Conservation (phyloP, 2,888 invertebrate species). For the Drosophila eohydei region DNA sequence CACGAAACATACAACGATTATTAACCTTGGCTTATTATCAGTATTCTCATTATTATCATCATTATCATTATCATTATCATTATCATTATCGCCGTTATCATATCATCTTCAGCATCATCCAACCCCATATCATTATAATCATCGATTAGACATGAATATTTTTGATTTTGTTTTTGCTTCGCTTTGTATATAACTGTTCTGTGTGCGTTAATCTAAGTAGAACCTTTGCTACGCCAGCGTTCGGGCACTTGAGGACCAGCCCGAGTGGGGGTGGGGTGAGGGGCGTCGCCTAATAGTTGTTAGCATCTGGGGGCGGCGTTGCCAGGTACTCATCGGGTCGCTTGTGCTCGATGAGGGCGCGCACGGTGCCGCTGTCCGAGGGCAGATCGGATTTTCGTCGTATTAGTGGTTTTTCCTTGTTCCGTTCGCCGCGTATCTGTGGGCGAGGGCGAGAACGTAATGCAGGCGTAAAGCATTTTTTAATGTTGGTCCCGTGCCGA, state of each 20-base stretch:
- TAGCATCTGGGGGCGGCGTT: slow-evolving; percentile 93
- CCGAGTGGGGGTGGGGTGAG: slow-evolving; percentile 20
- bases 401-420: slow-evolving; percentile 94
- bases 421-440: slow-evolving; percentile 86
- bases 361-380: slow-evolving; percentile 95
- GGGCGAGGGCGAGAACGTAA: slow-evolving; percentile 61
- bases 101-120: slow-evolving; percentile 42
- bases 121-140: slow-evolving; percentile 39
- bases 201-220: slow-evolving; percentile 41
- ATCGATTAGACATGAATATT: slow-evolving; percentile 30
- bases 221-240: slow-evolving; percentile 53
- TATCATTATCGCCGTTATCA: slow-evolving; percentile 12
- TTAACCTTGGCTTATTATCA: slow-evolving; percentile 22
- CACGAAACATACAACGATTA: slow-evolving; percentile 29
- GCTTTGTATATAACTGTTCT: slow-evolving; percentile 17
- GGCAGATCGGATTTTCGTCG: slow-evolving; percentile 98
- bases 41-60: slow-evolving; percentile 5
- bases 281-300: slow-evolving; percentile 90
- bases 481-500: slow-evolving; percentile 8
- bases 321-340: slow-evolving; percentile 95
- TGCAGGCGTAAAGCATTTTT: slow-evolving; percentile 56
- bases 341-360: slow-evolving; percentile 96
- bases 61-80: slow-evolving; percentile 16
- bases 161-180: slow-evolving; percentile 11
- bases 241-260: slow-evolving; percentile 52